Evolutionary conservation across 2,113 vertebrate genomes (phyloP).

Genomic region (Zapus hudsonius): DNA sequence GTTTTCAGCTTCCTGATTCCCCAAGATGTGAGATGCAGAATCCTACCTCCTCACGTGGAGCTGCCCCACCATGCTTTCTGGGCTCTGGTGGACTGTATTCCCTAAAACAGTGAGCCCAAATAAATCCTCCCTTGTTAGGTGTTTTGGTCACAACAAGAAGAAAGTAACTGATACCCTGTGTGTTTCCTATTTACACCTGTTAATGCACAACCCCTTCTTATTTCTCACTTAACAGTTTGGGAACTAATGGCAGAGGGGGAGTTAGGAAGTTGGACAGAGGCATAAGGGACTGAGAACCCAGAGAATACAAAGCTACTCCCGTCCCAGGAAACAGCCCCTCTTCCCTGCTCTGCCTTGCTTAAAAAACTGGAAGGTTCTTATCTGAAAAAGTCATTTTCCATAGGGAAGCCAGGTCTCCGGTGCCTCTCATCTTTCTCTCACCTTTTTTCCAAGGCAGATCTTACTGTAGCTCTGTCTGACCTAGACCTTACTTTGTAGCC

Average conservation of each 20-base stretch:
- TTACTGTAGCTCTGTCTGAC: too few species aligned
- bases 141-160: neutral
- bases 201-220: neutral
- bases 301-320: neutral
- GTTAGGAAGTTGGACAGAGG: neutral
- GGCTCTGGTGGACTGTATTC: neutral
- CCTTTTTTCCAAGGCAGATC: too few species aligned
- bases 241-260: neutral
- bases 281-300: neutral
- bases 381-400: neutral
- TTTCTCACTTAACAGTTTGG: neutral
- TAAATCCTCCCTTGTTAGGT: neutral
- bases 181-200: neutral
- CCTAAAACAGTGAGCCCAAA: neutral
- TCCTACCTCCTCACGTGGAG: neutral
- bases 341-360: neutral
- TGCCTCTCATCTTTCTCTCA: too few species aligned
- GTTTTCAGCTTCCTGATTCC: neutral
- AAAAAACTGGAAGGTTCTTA: neutral
- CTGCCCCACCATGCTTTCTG: neutral
- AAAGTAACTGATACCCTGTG: neutral
- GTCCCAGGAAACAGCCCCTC: neutral
- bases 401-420: neutral
- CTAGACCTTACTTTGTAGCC: too few species aligned
- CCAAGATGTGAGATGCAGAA: neutral